Conservation (phyloP, 2,113 vertebrate genomes). For the Conger conger region DNA sequence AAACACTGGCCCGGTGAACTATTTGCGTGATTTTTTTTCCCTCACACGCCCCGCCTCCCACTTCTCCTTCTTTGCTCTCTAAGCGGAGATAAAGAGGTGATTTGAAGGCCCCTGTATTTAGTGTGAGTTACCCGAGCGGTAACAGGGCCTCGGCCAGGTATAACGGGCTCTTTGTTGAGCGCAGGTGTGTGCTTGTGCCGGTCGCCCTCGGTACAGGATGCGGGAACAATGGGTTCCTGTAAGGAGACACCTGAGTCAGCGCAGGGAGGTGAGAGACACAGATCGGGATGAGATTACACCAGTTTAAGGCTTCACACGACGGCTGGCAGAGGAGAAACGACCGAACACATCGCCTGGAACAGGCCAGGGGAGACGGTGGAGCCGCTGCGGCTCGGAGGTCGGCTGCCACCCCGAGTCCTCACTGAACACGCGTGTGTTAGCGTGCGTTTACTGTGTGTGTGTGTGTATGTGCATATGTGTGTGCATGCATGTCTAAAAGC, state of each 20-base stretch:
- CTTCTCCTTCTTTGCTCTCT: slow-evolving; percentile 30
- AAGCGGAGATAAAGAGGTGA: slow-evolving; percentile 36
- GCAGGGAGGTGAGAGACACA: slow-evolving; percentile 61
- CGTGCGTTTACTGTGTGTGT: slow-evolving; percentile 1
- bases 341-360: not conserved
- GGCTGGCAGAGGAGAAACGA: slow-evolving; percentile 26
- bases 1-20: slow-evolving; percentile 15
- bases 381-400: not conserved
- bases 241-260: slow-evolving; percentile 40
- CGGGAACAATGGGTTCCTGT: slow-evolving; percentile 37
- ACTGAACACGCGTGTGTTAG: not conserved
- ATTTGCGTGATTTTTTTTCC: slow-evolving; percentile 12
- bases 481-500: not conserved
- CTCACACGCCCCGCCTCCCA: slow-evolving; percentile 3
- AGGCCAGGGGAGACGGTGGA: not conserved
- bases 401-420: not conserved
- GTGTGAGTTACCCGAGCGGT: slow-evolving; percentile 22
- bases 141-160: slow-evolving; percentile 22
- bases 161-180: slow-evolving; percentile 44
- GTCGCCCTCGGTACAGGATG: slow-evolving; percentile 30
- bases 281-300: slow-evolving; percentile 46
- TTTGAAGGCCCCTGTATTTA: slow-evolving; percentile 23
- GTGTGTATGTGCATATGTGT: not conserved
- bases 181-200: slow-evolving; percentile 41
- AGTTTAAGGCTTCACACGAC: slow-evolving; percentile 30